These are phyloP conservation scores for Nemotelus nigrinus DNA, from an alignment of 2,888 invertebrate genomes.

Conservation along the genomic window DNA sequence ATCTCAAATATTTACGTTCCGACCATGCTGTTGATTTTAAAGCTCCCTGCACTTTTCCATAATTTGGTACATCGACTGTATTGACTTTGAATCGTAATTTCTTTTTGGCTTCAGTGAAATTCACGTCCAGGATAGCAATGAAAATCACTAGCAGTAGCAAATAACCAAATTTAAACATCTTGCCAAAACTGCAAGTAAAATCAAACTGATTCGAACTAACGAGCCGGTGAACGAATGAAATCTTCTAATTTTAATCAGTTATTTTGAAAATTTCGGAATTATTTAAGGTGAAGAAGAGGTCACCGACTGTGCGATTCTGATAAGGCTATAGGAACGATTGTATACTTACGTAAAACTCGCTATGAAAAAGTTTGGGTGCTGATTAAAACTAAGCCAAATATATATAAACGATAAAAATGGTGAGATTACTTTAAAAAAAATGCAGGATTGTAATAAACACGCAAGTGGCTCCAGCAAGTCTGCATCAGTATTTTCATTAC, in stretches of 20 bases:
- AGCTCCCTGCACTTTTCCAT: slow-evolving; percentile 35
- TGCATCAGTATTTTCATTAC: too few relatives aligned
- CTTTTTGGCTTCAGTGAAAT: slow-evolving; percentile 8
- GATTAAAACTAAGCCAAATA: too few relatives aligned
- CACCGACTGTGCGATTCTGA: too few relatives aligned
- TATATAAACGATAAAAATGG: too few relatives aligned
- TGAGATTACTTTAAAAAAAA: too few relatives aligned
- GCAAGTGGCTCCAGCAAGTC: too few relatives aligned
- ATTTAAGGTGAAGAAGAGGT: not conserved
- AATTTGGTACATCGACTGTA: slow-evolving; percentile 32
- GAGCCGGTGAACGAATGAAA: slow-evolving; percentile 7
- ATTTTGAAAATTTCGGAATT: slow-evolving; percentile 17
- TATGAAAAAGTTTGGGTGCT: too few relatives aligned
- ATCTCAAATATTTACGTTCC: slow-evolving; percentile 39
- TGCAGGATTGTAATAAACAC: too few relatives aligned
- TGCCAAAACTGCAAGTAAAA: not conserved
- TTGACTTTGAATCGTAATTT: slow-evolving; percentile 30
- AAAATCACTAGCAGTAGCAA: not conserved
- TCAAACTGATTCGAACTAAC: slow-evolving; percentile 18
- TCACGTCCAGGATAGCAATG: slow-evolving; percentile 7
- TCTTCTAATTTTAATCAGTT: not conserved
- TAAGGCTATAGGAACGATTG: too few relatives aligned
- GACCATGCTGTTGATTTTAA: slow-evolving; percentile 39
- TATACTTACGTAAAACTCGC: too few relatives aligned
- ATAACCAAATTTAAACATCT: slow-evolving; percentile 21